Evolutionary conservation across 2,888 invertebrate species (phyloP), one percentile per base, ranked within the genome.

Genomic region (Erebia palarica): DNA sequence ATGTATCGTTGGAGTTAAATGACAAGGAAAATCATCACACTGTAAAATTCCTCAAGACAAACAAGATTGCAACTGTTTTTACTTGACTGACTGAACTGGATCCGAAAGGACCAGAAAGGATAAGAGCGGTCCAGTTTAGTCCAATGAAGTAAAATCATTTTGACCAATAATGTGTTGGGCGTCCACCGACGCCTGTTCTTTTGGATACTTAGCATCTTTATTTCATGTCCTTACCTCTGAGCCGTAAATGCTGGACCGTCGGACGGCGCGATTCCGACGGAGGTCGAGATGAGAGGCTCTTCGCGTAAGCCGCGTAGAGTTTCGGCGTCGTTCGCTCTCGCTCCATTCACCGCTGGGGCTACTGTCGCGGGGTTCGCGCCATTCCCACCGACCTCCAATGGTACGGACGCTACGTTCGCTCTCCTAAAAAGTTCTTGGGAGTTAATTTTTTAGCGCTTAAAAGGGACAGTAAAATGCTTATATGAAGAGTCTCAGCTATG

Each of bases 221-320:
- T 36, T 14, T 53, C 53, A 27, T 9, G 42, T 42, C 18, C 63
- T 11, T 70, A 84, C 92, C 88, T 90, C 89, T 1, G 88, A 90
- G n/a, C 90, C 90, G 77, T 89, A 92, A 75, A 83, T 84, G 76
- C 84, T 86, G 67, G 89, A 78, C 55, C 88, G 87, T 3, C 86
- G 85, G 16, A 78, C 79, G 36, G 84, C 74, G 64, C 86, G 82
- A 55, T 80, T 73, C 60, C 89, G 86, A 49, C 88, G 86, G 71
- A 92, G 80, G 79, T 92, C 92, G 69, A 92, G 85, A 73, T 91
- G 92, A 59, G 91, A 91, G 68, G 92, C 92, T 73, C 92, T 87
- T 16, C 92, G 87, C 42, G 89, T 85, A 59, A 91, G 84, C 78
- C 74, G 82, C 72, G 67, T 70, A 70, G 76, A 60, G 60, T 60